Percentiles rank a stretch among this genome's conserved stretches.
Conservation (phyloP, 2,113 vertebrate genomes). For the Junco hyemalis region DNA sequence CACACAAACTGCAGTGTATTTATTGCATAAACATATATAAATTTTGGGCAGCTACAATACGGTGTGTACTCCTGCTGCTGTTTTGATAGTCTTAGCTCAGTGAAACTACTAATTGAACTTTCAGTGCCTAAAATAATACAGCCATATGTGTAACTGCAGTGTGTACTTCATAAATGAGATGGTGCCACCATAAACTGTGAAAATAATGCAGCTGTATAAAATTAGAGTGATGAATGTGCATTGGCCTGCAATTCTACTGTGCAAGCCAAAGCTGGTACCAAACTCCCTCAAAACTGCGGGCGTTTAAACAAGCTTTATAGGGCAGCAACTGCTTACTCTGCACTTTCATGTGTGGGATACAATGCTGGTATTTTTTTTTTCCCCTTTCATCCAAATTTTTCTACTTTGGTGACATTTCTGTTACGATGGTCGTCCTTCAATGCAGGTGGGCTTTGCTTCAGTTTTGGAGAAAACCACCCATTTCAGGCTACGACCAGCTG, state of each 20-base stretch:
- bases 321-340: neutral
- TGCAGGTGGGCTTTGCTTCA: neutral
- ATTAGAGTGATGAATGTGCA: slow-evolving; percentile 4
- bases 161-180: slow-evolving; percentile 57
- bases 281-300: neutral
- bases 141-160: slow-evolving; percentile 61
- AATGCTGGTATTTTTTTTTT: neutral
- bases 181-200: slow-evolving; percentile 52
- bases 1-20: neutral
- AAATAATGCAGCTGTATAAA: slow-evolving; percentile 48
- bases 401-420: neutral
- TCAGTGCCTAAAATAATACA: slow-evolving; percentile 51
- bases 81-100: slow-evolving; percentile 15
- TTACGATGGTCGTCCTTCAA: accelerated
- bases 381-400: neutral
- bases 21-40: neutral
- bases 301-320: neutral
- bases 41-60: slow-evolving; percentile 3
- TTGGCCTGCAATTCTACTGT: neutral
- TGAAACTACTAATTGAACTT: slow-evolving; percentile 50
- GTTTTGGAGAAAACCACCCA: neutral
- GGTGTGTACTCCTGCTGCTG: neutral
- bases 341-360: neutral
- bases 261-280: neutral
- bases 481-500: neutral